phyloP scores from a whole-genome alignment of 2,888 invertebrate genomes.

The Plutella xylostella region DNA sequence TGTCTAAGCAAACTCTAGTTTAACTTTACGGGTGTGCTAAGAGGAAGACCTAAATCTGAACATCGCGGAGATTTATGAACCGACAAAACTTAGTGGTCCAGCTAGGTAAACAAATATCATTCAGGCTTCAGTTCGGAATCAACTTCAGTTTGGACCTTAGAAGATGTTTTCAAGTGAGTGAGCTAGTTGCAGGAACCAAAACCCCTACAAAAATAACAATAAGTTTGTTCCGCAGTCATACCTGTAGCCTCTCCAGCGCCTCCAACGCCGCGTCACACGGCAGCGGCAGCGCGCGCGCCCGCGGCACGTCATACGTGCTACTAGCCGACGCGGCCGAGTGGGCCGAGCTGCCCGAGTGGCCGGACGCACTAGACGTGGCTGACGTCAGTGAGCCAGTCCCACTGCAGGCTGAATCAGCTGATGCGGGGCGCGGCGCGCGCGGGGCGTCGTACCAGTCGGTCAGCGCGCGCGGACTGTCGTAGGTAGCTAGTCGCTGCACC shows the following conservation, averaged over 20 bases:
- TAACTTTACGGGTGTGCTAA: too few relatives aligned
- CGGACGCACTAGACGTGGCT: slow-evolving; percentile 58
- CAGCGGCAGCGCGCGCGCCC: slow-evolving; percentile 54
- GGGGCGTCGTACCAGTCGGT: slow-evolving; percentile 61
- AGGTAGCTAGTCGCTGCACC: slow-evolving; percentile 79
- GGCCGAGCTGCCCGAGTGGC: slow-evolving; percentile 59
- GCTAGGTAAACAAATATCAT: too few relatives aligned
- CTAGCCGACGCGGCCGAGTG: slow-evolving; percentile 56
- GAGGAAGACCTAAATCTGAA: too few relatives aligned
- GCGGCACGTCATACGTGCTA: slow-evolving; percentile 61
- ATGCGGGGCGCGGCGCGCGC: slow-evolving; percentile 58
- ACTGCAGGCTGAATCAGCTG: slow-evolving; percentile 71
- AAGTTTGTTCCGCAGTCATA: too few relatives aligned
- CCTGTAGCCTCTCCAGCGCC: slow-evolving; percentile 60
- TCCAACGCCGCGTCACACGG: slow-evolving; percentile 64
- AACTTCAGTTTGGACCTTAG: too few relatives aligned
- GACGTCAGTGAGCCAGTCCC: slow-evolving; percentile 62
- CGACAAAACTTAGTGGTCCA: too few relatives aligned
- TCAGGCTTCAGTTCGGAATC: too few relatives aligned
- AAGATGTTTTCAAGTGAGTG: too few relatives aligned
- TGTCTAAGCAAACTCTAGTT: too few relatives aligned
- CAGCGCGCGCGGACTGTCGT: slow-evolving; percentile 67
- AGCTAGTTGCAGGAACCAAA: too few relatives aligned
- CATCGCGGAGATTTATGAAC: too few relatives aligned
- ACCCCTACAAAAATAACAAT: too few relatives aligned